Evolutionary conservation across 2,113 vertebrate genomes (phyloP).

Genomic region (Epinephelus cyanopodus): DNA sequence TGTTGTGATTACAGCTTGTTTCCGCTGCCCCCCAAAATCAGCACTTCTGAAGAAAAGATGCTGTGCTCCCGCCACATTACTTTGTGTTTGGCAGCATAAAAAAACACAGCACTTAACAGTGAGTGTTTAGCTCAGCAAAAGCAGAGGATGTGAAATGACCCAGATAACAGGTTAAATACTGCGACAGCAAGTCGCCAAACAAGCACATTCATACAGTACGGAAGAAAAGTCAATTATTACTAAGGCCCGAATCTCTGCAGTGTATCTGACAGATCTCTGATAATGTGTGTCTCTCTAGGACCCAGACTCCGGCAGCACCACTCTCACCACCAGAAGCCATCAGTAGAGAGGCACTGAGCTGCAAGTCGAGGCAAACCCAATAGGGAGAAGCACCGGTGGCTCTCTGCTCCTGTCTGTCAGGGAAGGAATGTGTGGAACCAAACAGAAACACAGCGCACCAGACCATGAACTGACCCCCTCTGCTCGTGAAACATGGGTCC

Average conservation of each 20-base stretch:
- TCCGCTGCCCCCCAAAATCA: not conserved
- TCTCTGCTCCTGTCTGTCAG: slow-evolving; percentile 65
- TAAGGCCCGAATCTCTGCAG: not conserved
- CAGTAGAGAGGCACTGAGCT: slow-evolving; percentile 89
- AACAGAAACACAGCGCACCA: slow-evolving; percentile 69
- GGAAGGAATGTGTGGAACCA: slow-evolving; percentile 76
- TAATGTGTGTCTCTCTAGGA: slow-evolving; percentile 77
- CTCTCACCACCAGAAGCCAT: slow-evolving; percentile 86
- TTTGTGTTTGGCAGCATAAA: not conserved
- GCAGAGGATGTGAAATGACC: slow-evolving; percentile 11
- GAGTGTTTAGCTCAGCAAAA: slow-evolving; percentile 26
- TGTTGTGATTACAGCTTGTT: not conserved
- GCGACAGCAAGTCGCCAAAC: not conserved
- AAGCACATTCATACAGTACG: not conserved
- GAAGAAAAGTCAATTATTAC: not conserved
- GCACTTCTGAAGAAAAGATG: slow-evolving; percentile 10
- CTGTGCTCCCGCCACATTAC: slow-evolving; percentile 1
- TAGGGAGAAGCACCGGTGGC: slow-evolving; percentile 57
- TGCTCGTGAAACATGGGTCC: slow-evolving; percentile 61
- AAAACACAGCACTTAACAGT: not conserved
- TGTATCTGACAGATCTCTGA: slow-evolving; percentile 1
- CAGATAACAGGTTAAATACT: not conserved
- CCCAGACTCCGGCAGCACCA: slow-evolving; percentile 90
- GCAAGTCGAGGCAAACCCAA: slow-evolving; percentile 40
- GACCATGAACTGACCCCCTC: slow-evolving; percentile 70